Percentiles rank a stretch among this genome's conserved stretches.
Conservation (phyloP, 2,113 vertebrate genomes). For the Gymnocephalus cernua region DNA sequence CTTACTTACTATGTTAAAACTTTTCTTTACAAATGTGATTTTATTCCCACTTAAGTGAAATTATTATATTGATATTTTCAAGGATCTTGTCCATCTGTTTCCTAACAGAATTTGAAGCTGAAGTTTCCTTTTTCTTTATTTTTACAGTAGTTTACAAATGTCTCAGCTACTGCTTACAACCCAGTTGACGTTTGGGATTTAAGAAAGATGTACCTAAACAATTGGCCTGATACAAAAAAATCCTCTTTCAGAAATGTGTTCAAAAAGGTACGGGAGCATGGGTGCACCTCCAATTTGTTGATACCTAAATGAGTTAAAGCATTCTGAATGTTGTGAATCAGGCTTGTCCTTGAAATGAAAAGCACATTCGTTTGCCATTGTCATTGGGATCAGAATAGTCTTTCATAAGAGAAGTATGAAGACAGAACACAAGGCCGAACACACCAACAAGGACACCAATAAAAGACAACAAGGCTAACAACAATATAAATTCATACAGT, state of each 20-base stretch:
- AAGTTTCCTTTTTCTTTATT: not conserved
- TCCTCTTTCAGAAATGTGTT: not conserved
- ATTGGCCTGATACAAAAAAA: not conserved
- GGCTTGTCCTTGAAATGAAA: not conserved
- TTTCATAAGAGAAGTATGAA: not conserved
- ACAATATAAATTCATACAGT: not conserved
- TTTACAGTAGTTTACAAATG: not conserved
- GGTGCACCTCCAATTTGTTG: not conserved
- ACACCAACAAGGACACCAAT: not conserved
- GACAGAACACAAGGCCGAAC: not conserved
- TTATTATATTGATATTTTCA: not conserved
- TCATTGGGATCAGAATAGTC: not conserved
- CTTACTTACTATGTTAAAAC: not conserved
- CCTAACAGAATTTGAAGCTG: not conserved
- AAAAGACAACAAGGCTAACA: not conserved
- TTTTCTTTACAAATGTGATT: not conserved
- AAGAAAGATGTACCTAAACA: not conserved
- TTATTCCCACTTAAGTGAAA: not conserved
- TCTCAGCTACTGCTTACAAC: not conserved
- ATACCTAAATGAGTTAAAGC: not conserved
- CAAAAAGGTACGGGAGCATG: not conserved
- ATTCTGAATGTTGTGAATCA: not conserved
- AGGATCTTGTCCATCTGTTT: not conserved
- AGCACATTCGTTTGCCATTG: not conserved
- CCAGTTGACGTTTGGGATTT: not conserved